Evolutionary conservation across 1,140 invertebrate species (phyloP).

Genomic region (Phenacoccus solenopsis): DNA sequence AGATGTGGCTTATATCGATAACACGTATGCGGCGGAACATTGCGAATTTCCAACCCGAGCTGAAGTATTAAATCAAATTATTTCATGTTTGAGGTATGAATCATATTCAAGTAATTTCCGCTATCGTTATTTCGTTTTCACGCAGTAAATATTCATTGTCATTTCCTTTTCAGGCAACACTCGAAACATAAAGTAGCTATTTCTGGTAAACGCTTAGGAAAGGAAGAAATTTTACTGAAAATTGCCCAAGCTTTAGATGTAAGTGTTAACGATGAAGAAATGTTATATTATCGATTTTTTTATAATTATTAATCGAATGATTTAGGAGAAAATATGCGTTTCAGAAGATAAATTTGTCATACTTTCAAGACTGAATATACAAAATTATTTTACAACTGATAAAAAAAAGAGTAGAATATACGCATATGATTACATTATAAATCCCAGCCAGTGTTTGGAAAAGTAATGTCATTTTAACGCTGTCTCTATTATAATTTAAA

Average conservation of each 20-base stretch:
- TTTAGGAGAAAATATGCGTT: constrained; percentile 3
- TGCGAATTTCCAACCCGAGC: not conserved
- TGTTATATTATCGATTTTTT: not conserved
- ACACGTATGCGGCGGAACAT: not conserved
- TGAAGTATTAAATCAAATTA: not conserved
- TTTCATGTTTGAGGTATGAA: not conserved
- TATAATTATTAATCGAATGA: not conserved
- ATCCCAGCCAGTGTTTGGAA: not conserved
- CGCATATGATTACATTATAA: not conserved
- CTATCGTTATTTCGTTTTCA: not conserved
- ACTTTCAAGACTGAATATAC: not conserved
- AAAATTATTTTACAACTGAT: not conserved
- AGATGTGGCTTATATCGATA: not conserved
- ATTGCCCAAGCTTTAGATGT: not conserved
- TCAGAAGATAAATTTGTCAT: not conserved
- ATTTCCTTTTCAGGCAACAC: not conserved
- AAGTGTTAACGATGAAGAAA: not conserved
- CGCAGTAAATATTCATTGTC: not conserved
- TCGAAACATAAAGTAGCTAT: not conserved
- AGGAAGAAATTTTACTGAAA: not conserved
- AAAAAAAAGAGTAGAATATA: not conserved
- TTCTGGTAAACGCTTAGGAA: not conserved
- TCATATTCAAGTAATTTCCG: not conserved
- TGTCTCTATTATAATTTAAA: not conserved
- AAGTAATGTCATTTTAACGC: not conserved